A percentile compares a stretch with the other conserved stretches of the same genome.
phyloP scores from a whole-genome alignment of 1,140 invertebrate genomes.

The Paracyclopina nana region DNA sequence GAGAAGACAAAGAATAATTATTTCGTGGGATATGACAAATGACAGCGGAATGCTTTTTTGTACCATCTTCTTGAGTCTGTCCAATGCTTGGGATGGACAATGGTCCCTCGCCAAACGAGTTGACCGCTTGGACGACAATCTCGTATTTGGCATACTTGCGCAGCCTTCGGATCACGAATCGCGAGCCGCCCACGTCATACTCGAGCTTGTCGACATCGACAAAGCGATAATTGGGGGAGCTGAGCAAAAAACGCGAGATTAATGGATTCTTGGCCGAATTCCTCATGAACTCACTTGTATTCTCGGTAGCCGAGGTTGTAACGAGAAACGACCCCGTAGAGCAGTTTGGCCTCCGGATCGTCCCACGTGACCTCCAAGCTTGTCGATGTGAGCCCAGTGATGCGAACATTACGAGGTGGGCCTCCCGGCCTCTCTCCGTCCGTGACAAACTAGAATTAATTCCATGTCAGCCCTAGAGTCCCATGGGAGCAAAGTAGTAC shows the following conservation, averaged over 20 bases:
- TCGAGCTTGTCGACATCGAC: not conserved
- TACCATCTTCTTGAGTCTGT: not conserved
- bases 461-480: too few species aligned
- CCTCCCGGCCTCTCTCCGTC: not conserved
- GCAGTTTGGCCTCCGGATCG: not conserved
- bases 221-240: not conserved
- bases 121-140: not conserved
- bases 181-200: not conserved
- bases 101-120: not conserved
- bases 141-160: not conserved
- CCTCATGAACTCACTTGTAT: too few species aligned
- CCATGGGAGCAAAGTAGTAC: too few species aligned
- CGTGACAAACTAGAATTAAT: not conserved
- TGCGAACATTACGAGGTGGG: not conserved
- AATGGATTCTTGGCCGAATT: not conserved
- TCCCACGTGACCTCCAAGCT: not conserved
- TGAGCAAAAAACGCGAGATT: not conserved
- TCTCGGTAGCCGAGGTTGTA: not conserved
- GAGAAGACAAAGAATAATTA: not conserved
- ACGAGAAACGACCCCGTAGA: not conserved
- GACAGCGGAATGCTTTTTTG: not conserved
- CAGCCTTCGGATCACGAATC: not conserved
- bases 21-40: not conserved
- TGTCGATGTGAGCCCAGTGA: not conserved
- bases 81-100: not conserved